Conservation (phyloP, 2,113 vertebrate species). For the cat (Felis catus) region DNA sequence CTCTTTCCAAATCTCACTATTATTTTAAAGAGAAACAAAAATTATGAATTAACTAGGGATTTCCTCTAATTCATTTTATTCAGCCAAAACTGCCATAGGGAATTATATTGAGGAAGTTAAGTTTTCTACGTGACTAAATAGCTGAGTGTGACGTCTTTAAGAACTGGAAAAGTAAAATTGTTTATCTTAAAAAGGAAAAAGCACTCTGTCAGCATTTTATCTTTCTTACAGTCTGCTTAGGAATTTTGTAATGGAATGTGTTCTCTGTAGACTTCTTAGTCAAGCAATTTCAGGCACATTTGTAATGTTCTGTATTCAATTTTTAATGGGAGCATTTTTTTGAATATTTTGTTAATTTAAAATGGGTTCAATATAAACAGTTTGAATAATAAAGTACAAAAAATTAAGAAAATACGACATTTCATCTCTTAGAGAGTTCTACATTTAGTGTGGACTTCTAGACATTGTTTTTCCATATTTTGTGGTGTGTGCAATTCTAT, state of each 20-base stretch:
- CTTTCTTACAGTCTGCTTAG: background rate
- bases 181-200: constrained; percentile 43
- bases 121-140: constrained; percentile 29
- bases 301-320: constrained; percentile 13
- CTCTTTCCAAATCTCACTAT: background rate
- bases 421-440: background rate
- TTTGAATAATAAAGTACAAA: constrained; percentile 30
- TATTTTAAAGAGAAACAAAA: constrained; percentile 36
- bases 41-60: background rate
- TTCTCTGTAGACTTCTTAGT: background rate
- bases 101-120: constrained; percentile 49
- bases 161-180: constrained; percentile 37
- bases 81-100: background rate
- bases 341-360: constrained; percentile 29
- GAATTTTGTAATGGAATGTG: background rate
- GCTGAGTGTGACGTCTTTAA: constrained; percentile 31
- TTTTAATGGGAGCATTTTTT: constrained; percentile 35
- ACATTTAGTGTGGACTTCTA: constrained; percentile 1
- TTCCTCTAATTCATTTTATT: constrained; percentile 12
- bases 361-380: background rate
- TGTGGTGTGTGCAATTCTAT: background rate
- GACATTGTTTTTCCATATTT: background rate
- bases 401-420: constrained; percentile 5
- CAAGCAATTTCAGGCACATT: background rate
- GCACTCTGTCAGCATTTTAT: constrained; percentile 18